Conservation (phyloP, 2,888 invertebrate genomes). For the Erebia aethiops region DNA sequence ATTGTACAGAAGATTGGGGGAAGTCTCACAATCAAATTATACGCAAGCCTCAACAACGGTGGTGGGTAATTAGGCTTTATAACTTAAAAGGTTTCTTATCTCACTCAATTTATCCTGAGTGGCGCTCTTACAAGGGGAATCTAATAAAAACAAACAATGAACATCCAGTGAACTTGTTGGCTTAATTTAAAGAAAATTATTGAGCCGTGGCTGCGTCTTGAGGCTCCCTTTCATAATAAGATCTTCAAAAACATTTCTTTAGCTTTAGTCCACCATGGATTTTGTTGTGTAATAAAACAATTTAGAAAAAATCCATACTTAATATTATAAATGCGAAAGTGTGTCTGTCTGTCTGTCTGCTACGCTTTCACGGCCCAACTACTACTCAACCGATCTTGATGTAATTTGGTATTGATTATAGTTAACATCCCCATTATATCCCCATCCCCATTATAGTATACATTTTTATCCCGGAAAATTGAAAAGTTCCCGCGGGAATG, state of each 20-base stretch:
- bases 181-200: conserved; percentile 20
- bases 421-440: too few relatives aligned
- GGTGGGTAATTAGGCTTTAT: conserved; percentile 35
- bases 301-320: too few relatives aligned
- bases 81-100: conserved; percentile 38
- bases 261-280: not conserved
- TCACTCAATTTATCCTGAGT: conserved; percentile 36
- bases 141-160: conserved; percentile 28
- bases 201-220: not conserved
- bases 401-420: too few relatives aligned
- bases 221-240: not conserved
- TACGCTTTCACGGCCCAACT: too few relatives aligned
- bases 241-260: not conserved
- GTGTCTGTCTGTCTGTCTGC: too few relatives aligned
- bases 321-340: too few relatives aligned
- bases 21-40: conserved; percentile 26
- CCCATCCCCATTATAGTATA: too few relatives aligned
- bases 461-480: too few relatives aligned
- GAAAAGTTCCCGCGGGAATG: too few relatives aligned
- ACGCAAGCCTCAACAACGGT: conserved; percentile 28
- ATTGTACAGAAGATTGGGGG: not conserved
- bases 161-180: conserved; percentile 24
- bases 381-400: too few relatives aligned
- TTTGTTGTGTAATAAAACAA: too few relatives aligned
- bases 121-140: conserved; percentile 21